Conservation (phyloP, 2,888 invertebrate genomes). For the Coelinius sp. region DNA sequence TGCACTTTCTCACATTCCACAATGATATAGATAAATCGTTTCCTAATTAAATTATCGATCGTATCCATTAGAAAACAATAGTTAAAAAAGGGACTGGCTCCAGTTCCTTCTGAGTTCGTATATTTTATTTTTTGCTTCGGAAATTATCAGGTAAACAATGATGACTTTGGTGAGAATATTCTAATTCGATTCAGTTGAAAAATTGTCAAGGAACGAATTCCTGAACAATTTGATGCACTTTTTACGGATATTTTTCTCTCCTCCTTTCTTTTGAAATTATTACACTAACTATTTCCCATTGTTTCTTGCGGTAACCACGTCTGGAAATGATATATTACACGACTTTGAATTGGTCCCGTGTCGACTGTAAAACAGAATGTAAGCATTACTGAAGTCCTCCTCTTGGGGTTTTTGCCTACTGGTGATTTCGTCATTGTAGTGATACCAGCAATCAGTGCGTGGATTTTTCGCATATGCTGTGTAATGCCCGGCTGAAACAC, state of each 20-base stretch:
- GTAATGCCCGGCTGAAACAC: slow-evolving; percentile 76
- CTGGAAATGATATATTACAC: slow-evolving; percentile 64
- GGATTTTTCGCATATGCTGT: slow-evolving; percentile 76
- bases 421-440: slow-evolving; percentile 76
- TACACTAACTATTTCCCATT: slow-evolving; percentile 45
- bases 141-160: too few species aligned
- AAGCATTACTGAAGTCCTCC: slow-evolving; percentile 75
- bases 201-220: background rate
- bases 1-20: background rate
- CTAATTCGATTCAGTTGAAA: background rate
- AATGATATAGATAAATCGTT: background rate
- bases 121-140: background rate
- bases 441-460: slow-evolving; percentile 74
- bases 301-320: slow-evolving; percentile 21
- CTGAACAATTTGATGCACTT: background rate
- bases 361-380: slow-evolving; percentile 77
- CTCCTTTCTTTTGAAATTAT: slow-evolving; percentile 54
- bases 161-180: too few species aligned
- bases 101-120: background rate
- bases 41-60: background rate
- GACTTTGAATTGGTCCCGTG: slow-evolving; percentile 71
- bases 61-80: background rate
- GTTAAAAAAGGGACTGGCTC: background rate
- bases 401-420: slow-evolving; percentile 73
- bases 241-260: background rate